phyloP scores from a whole-genome alignment of 2,797 vertebrate species.

The Neosalanx taihuensis region DNA sequence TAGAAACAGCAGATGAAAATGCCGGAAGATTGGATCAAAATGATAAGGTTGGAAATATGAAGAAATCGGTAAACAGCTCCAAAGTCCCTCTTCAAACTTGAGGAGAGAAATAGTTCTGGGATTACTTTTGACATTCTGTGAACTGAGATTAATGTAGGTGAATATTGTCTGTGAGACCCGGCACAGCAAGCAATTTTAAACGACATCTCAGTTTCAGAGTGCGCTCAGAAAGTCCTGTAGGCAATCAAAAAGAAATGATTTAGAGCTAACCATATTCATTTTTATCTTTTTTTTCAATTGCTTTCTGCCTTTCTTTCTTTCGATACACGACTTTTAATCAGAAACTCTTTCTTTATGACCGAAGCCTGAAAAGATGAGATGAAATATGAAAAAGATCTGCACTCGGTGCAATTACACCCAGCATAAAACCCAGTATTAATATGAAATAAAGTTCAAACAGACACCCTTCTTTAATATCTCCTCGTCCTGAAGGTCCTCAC shows the following conservation, averaged over 20 bases:
- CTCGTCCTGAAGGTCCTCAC: background rate
- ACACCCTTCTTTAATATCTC: background rate
- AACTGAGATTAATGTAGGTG: background rate
- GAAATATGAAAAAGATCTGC: background rate
- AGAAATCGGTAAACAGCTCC: background rate
- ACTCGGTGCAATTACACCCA: background rate
- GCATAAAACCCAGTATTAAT: background rate
- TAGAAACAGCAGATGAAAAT: background rate
- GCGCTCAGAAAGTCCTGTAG: background rate
- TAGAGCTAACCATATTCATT: background rate
- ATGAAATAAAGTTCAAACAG: background rate
- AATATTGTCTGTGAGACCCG: background rate
- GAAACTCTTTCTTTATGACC: background rate
- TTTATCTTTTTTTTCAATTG: background rate
- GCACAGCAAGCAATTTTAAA: background rate
- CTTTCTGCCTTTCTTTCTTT: background rate
- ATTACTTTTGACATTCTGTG: background rate
- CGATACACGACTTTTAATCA: background rate
- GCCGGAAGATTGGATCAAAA: background rate
- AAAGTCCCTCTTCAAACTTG: background rate
- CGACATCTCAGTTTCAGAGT: background rate
- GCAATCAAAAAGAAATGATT: background rate
- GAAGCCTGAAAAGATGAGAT: background rate
- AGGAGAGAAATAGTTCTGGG: background rate
- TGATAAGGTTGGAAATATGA: background rate